Evolutionary conservation across 2,888 invertebrate species (phyloP), one percentile per base, ranked within the genome.

Genomic region (Macaria notata): DNA sequence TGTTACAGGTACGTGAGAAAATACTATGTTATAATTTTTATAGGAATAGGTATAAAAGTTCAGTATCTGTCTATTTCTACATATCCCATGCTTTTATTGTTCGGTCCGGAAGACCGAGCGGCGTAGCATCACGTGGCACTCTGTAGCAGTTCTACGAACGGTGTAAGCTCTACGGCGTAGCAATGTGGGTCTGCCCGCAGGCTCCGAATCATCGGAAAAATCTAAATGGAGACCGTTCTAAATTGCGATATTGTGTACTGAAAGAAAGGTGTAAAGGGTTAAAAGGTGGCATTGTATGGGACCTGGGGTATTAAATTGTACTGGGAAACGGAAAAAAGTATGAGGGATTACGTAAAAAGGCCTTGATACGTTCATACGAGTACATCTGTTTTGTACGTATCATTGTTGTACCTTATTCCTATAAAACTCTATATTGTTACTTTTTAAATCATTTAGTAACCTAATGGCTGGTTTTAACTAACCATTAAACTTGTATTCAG

Each of bases 71-170:
- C 4, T 9, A 46, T 4, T 30, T 43, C 6, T 9, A 54, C 42
- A 19, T 39, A 4, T 39, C 41, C 73, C 74, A 69, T 78, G 79
- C 71, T 85, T 86, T 85, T 83, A 86, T 86, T 84, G 86, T 86
- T 80, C 73, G 70, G 73, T 67, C 74, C 70, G 72, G 73, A 77
- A 78, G 78, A 75, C 67, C 68, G 66, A 53, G 57, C 53, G 49
- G 53, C 55, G 71, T 43, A 61, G 62, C 54, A 54, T 47, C 41
- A 9, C 41, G 41, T 41, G 4, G 62, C 54, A 59, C 54, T 59
- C 45, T 59, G 51, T 51, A 58, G 59, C 44, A 19, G 42, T 4
- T 41, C 59, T 59, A 59, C 59, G 41, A 19, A 19, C 19, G 19
- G 19, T 19, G 19, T 19, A 19, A 19, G 42, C 6, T 41, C 59